Base-by-base conservation (phyloP, 1,140 invertebrate species). In the Andrena cerasifolii region DNA sequence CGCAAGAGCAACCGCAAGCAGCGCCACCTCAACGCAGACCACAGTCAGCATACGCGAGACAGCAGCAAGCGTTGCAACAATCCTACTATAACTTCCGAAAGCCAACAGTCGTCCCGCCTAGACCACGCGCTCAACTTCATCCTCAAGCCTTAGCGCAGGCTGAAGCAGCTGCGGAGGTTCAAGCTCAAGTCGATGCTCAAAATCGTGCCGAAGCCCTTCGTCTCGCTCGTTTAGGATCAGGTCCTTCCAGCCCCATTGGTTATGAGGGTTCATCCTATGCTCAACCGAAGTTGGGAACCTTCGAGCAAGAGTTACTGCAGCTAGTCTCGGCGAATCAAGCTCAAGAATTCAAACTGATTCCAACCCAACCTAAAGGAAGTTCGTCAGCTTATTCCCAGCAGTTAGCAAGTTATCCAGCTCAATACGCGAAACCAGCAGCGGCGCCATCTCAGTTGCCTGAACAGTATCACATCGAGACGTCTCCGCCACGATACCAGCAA, bases 391-490 rank as follows among this genome's bases (percentile, higher is more conserved):
- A 87, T 24, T 68, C 87, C 0, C 86, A 89, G 33, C 86, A 89
- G 26, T 56, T 84, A 6, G 51, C 86, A 1, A 68, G 63, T 10
- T 89, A 89, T 63, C 65, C 84, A 1, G 45, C 49, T 33, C 81
- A 86, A 21, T 90, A 91, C n/a, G 61, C 68, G 0, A 90, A 91
- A 67, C 82, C 90, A 6, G 79, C 85, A 0, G 76, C 58, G 0
- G 83, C 86, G 26, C 68, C 86, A 12, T 3, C 78, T 45, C 76
- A 84, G 1, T 36, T 88, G 28, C 85, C 88, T 0, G 89, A 92
- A 62, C 92, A 93, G 31, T 93, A 93, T 31, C 92, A 92, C 53
- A 90, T 92, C 26, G 92, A 93, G 65, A 93, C 92, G 0, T 89
- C 89, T 6, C 89, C 85, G 4, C 87, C 85, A 0, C 79, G 86